These are phyloP conservation scores for Teleogryllus oceanicus DNA, from an alignment of 2,888 invertebrate species.

Conservation along the genomic window DNA sequence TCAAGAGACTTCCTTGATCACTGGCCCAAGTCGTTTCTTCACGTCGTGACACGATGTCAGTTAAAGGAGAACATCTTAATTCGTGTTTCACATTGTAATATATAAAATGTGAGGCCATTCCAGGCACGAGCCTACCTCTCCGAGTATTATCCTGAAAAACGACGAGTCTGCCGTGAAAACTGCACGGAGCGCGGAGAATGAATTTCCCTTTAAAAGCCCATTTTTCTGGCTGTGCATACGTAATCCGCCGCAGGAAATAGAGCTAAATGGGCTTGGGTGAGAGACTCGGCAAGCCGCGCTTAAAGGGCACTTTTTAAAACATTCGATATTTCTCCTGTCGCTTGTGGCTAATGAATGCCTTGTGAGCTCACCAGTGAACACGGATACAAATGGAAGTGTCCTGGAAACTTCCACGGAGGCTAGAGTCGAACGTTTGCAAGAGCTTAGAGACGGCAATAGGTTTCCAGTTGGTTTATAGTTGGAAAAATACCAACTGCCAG, in stretches of 20 bases:
- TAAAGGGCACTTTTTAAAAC: slow-evolving; percentile 9
- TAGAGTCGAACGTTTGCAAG: too few species aligned
- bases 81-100: not conserved
- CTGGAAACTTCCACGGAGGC: too few species aligned
- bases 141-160: slow-evolving; percentile 6
- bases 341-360: not conserved
- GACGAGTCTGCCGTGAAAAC: not conserved
- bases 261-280: not conserved
- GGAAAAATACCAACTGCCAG: too few species aligned
- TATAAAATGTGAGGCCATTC: not conserved
- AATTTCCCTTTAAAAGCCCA: not conserved
- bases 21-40: not conserved
- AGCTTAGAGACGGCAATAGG: too few species aligned
- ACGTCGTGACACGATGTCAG: not conserved
- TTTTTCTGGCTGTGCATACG: not conserved
- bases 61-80: not conserved
- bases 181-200: not conserved
- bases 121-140: not conserved
- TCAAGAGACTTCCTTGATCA: too few species aligned
- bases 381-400: too few species aligned
- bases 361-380: not conserved
- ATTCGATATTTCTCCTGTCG: slow-evolving; percentile 18
- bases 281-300: not conserved
- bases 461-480: too few species aligned
- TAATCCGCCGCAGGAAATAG: not conserved